A percentile compares a stretch with the other conserved stretches of the same genome.
Conservation (phyloP, 2,888 invertebrate species). For the Apamea crenata region DNA sequence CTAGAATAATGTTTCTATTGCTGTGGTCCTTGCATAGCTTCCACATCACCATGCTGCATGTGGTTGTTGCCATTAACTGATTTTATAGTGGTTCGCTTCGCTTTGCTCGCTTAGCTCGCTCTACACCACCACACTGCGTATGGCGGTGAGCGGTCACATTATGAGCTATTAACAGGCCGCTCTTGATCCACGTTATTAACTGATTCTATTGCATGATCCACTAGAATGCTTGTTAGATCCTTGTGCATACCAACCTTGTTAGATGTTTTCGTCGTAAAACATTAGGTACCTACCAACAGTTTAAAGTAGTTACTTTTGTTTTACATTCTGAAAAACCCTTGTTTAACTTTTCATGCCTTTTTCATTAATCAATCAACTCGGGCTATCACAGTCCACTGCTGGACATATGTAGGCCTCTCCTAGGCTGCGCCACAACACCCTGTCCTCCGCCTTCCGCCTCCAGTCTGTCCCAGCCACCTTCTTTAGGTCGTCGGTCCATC, state of each 20-base stretch:
- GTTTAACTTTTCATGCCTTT: background rate
- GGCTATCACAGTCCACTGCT: no score
- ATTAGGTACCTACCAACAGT: background rate
- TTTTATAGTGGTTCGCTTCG: background rate
- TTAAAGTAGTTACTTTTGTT: background rate
- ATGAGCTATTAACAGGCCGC: constrained; percentile 58
- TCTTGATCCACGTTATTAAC: constrained; percentile 51
- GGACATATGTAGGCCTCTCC: no score
- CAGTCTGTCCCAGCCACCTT: background rate
- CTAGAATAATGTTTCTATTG: background rate
- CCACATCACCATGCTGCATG: background rate
- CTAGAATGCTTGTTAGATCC: constrained; percentile 46
- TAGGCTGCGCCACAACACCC: background rate
- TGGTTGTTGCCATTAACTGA: background rate
- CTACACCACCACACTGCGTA: background rate
- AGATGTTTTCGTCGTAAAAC: background rate
- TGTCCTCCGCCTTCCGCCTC: background rate
- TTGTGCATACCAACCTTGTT: constrained; percentile 29
- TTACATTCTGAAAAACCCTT: background rate
- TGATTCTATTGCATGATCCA: constrained; percentile 44
- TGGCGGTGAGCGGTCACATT: constrained; percentile 59
- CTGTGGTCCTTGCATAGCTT: background rate
- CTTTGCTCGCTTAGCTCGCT: constrained; percentile 39
- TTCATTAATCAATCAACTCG: background rate
- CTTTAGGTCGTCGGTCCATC: no score